Conservation (phyloP, 2,113 vertebrate species). For the Romanogobio albipinnatus region DNA sequence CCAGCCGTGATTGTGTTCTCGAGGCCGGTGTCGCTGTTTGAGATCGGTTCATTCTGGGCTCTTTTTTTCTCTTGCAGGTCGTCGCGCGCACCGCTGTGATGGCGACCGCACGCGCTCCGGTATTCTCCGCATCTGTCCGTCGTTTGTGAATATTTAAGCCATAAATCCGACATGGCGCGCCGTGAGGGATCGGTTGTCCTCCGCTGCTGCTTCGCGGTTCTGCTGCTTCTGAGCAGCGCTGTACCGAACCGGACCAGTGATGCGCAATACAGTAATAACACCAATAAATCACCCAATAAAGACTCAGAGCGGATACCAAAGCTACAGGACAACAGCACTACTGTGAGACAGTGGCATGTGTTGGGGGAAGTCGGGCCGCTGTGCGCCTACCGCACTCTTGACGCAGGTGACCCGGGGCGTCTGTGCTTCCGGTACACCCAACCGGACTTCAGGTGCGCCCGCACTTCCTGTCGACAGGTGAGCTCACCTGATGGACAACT, state of each 20-base stretch:
- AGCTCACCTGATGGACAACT: slow-evolving; percentile 75
- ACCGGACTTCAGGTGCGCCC: slow-evolving; percentile 79
- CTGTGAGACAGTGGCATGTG: slow-evolving; percentile 53
- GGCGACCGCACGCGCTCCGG: slow-evolving; percentile 49
- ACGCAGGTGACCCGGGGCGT: slow-evolving; percentile 70
- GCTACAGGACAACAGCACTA: slow-evolving; percentile 47
- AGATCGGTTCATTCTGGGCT: background rate
- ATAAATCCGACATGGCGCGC: slow-evolving; percentile 43
- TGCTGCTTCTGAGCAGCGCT: slow-evolving; percentile 64
- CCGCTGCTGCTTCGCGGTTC: slow-evolving; percentile 58
- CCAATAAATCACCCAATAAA: background rate
- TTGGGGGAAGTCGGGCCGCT: slow-evolving; percentile 58
- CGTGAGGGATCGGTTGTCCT: slow-evolving; percentile 56
- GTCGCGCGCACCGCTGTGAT: slow-evolving; percentile 56
- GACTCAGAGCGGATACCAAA: slow-evolving; percentile 42
- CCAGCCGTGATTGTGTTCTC: background rate
- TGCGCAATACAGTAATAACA: slow-evolving; percentile 46
- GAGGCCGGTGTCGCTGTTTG: background rate
- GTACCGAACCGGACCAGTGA: slow-evolving; percentile 50
- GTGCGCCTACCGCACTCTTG: slow-evolving; percentile 74
- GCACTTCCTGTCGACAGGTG: slow-evolving; percentile 76
- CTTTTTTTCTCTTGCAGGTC: slow-evolving; percentile 5
- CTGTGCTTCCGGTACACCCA: slow-evolving; percentile 85
- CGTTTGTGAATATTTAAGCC: background rate
- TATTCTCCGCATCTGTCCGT: slow-evolving; percentile 25